A percentile compares a stretch with the other conserved stretches of the same genome.
Evolutionary conservation across 2,888 invertebrate genomes (phyloP).

Genomic region (Tipula vernalis): DNA sequence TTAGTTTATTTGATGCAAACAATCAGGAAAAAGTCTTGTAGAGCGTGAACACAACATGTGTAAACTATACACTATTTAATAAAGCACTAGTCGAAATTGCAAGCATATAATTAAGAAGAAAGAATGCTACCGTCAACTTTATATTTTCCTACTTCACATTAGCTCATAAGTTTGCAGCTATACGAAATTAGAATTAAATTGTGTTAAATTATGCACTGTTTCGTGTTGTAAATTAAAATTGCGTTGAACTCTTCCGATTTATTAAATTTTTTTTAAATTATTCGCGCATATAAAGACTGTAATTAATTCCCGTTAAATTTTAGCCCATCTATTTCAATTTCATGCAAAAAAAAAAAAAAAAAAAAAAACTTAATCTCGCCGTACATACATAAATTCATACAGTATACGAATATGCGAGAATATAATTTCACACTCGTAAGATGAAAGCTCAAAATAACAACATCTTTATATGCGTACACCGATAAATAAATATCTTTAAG

Average conservation of each 20-base stretch:
- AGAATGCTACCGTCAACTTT: no score
- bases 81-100: no score
- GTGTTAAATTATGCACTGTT: background rate
- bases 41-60: no score
- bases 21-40: no score
- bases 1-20: no score
- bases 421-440: background rate
- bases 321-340: background rate
- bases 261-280: background rate
- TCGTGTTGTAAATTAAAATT: background rate
- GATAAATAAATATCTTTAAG: background rate
- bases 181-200: no score
- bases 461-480: background rate
- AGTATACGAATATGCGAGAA: background rate
- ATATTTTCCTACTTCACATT: no score
- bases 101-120: no score
- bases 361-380: background rate
- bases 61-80: no score
- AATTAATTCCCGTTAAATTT: background rate
- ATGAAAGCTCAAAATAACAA: background rate
- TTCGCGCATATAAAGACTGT: background rate
- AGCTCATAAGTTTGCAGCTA: no score
- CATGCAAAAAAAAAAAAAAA: background rate
- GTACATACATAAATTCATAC: background rate
- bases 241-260: background rate